Evolutionary conservation across 2,113 vertebrate species (phyloP), one percentile per base, ranked within the genome.

Genomic region (Sebastes schlegelii): DNA sequence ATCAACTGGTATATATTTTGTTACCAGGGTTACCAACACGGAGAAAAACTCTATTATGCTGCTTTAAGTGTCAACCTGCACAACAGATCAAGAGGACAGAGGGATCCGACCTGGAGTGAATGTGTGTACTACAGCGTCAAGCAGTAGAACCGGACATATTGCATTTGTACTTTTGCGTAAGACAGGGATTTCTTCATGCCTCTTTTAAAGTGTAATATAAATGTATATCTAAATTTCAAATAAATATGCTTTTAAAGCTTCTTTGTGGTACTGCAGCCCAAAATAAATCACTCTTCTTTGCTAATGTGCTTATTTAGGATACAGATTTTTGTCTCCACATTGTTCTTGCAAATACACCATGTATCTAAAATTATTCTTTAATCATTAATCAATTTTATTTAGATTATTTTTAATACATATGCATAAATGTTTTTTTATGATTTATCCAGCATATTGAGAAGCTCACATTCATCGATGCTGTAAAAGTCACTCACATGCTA

Each of bases 71-170:
- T 60, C 5, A 11, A 26, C 23, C 57, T 60, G 57, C 57, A 60
- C 11, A 60, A 60, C 57, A 12, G 57, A 26, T 60, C 11, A 13
- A 60, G 57, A 26, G 14, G 57, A 60, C 23, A 26, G 21, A 60
- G 11, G 57, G 57, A 60, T 60, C 57, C 12, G 57, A 26, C 57
- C 57, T 60, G 57, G 57, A 60, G 57, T 60, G 57, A 60, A 60
- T 60, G 57, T 60, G n/a, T 58, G 21, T 26, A 60, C 57, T 7
- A 60, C 57, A 60, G 57, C 57, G 21, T 60, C 11, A 60, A 26
- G 57, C 57, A 60, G 57, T 60, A 60, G 57, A 60, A 34, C 23
- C 14, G 23, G 23, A 34, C 5, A 12, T 14, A n/a, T 13, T 4
- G n/a, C 0, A 55, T 55, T 55, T 55, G 16, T 52, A 17, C 51